Evolutionary conservation across 2,888 invertebrate genomes (phyloP).

Genomic region (Cremastinae sp.): DNA sequence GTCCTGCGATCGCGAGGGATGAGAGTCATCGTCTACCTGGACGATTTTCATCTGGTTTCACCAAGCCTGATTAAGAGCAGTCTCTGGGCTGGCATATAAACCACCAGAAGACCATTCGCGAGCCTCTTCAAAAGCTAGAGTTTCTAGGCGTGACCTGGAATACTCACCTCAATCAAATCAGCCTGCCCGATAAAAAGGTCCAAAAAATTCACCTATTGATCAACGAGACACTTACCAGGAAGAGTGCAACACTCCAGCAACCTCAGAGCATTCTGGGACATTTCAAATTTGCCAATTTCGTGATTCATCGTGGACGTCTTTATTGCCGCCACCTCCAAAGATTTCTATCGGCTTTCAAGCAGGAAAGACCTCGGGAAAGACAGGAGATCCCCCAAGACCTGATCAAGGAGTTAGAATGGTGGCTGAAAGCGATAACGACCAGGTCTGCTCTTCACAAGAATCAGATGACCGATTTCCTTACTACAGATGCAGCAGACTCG

Average conservation of each 20-base stretch:
- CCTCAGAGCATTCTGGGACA: constrained; percentile 55
- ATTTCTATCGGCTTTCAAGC: constrained; percentile 43
- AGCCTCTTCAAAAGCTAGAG: constrained; percentile 51
- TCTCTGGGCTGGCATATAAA: constrained; percentile 55
- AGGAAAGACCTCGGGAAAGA: constrained; percentile 44
- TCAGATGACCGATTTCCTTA: constrained; percentile 45
- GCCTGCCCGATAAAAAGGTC: constrained; percentile 17
- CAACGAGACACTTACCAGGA: too few relatives aligned
- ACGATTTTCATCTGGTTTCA: constrained; percentile 58
- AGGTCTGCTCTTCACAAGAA: constrained; percentile 53
- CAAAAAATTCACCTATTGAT: neutral
- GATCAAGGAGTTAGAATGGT: too few relatives aligned
- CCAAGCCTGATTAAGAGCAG: constrained; percentile 45
- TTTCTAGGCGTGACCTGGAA: constrained; percentile 59
- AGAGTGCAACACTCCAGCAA: constrained; percentile 37
- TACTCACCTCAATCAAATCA: constrained; percentile 33
- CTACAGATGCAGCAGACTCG: constrained; percentile 49
- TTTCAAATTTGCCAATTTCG: constrained; percentile 61
- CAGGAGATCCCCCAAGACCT: constrained; percentile 13
- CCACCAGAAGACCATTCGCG: constrained; percentile 40
- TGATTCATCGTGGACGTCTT: constrained; percentile 56
- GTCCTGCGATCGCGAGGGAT: constrained; percentile 55
- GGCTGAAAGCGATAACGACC: too few relatives aligned
- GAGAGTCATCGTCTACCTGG: constrained; percentile 58
- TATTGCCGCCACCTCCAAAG: constrained; percentile 60